Base-by-base conservation (phyloP, 2,113 vertebrate species). In the Macquaria australasica region DNA sequence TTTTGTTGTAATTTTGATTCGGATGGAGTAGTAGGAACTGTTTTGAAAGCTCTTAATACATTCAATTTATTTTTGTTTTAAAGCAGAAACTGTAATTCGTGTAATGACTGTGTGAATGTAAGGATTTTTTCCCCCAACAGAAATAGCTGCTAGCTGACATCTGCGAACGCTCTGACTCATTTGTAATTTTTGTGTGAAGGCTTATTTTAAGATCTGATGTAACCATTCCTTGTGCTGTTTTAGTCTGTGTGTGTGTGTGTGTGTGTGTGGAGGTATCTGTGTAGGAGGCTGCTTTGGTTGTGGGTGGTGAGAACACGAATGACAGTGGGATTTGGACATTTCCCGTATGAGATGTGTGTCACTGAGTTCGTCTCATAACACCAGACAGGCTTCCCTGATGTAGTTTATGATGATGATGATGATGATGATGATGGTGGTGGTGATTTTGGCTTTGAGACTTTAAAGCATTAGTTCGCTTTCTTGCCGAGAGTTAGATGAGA, bases 171-270 rank as follows among this genome's bases (percentile, higher is more conserved):
- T 58, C 75, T 85, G 73, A 84, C 66, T 90, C 86, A 84, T 86
- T 60, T 83, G 3, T 7, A 56, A 79, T 85, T 76, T 82, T 71
- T 77, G 60, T 81, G 73, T 66, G 59, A 28, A 8, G 51, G 48
- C 23, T 79, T 82, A 79, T 76, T 88, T 88, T 76, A 39, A 77
- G 85, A 74, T 72, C 60, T 87, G 86, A 87, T 88, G 79, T 63
- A 86, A 86, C 74, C 56, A 1, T 66, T 62, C 14, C 37, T 62
- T 16, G 25, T 25, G 50, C 50, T 12, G 41, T 67, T 73, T 79
- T 28, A 31, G 28, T 31, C 28, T 31, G 37, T 67, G 50, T 34
- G 81, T 34, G 70, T 64, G 56, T 12, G 83, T 56, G 28, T 64
- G 48, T n/a, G 53, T 60, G 68, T 12, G 73, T 31, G 3, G 5